Conservation (phyloP, 2,888 invertebrate species). For the Synanthedon tipuliformis region DNA sequence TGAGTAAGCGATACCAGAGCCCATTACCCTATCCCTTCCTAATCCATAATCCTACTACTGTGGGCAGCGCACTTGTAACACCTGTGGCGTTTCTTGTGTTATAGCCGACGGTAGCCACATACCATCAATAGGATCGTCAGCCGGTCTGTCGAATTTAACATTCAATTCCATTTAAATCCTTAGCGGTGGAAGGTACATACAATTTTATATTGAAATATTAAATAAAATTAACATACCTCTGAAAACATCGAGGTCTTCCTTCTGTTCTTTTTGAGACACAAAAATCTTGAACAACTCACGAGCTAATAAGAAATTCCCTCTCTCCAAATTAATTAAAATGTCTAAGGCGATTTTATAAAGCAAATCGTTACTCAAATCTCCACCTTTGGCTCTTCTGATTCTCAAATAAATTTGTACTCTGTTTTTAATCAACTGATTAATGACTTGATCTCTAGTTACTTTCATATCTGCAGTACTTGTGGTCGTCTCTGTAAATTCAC, state of each 20-base stretch:
- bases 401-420: constrained; percentile 33
- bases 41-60: no score
- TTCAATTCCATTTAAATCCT: no score
- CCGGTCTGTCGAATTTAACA: no score
- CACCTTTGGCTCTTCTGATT: constrained; percentile 24
- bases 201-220: no score
- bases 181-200: no score
- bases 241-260: not conserved
- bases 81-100: no score
- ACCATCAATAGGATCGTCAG: no score
- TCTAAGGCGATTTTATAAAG: constrained; percentile 40
- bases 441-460: constrained; percentile 36
- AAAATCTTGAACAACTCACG: constrained; percentile 44
- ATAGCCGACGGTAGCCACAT: no score
- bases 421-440: constrained; percentile 46
- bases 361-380: constrained; percentile 21
- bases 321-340: constrained; percentile 33
- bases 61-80: no score
- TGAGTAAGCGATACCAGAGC: no score
- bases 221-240: no score
- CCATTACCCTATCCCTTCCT: no score
- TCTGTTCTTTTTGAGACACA: constrained; percentile 17
- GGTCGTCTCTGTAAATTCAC: not conserved
- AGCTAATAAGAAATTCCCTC: constrained; percentile 35
- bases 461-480: constrained; percentile 9